Evolutionary conservation across 2,888 invertebrate species (phyloP), one percentile per base, ranked within the genome.

Genomic region (Drosophila cracens): DNA sequence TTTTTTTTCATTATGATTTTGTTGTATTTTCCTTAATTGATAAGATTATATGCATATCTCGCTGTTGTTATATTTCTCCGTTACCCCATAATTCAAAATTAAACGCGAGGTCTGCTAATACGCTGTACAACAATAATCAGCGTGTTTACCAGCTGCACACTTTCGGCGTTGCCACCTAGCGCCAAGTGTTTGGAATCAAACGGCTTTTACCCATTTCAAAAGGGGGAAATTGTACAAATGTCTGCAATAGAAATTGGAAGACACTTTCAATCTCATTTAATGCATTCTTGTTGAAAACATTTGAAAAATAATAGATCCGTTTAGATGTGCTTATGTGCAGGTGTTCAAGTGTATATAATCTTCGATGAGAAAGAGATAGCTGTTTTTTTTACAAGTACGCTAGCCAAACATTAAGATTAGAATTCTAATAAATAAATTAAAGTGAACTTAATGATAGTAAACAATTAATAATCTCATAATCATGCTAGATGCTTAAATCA

Each of bases 1-100:
- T 21, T 27, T 56, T 21, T 60, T 27, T 36, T 51, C n/a, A n/a
- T 10, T 40, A 16, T 46, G 8, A 33, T 51, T 38, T 64, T 25
- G 38, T 49, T 53, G 16, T 16, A 8, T 53, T 53, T 34, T n/a
- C 18, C 33, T 16, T 27, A n/a, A 38, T 56, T 49, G 83, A 82
- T 82, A 74, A 82, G 83, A 83, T 83, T 81, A 51, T 31, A 13
- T 29, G 27, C 57, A 54, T 78, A 83, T 85, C 83, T 70, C 38
- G 54, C 13, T 52, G 11, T 53, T 53, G 13, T 56, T 56, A 62
- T 65, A 54, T 66, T 61, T 70, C 70, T 71, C 18, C n/a, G 40
- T 67, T 77, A 54, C 53, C 64, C 48, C 67, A 74, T 70, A 83
- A 76, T 71, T 82, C 68, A 75, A 29, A 61, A 65, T 81, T 85